Conservation (phyloP, 2,113 vertebrate genomes). For the Poeciliopsis turrubarensis region DNA sequence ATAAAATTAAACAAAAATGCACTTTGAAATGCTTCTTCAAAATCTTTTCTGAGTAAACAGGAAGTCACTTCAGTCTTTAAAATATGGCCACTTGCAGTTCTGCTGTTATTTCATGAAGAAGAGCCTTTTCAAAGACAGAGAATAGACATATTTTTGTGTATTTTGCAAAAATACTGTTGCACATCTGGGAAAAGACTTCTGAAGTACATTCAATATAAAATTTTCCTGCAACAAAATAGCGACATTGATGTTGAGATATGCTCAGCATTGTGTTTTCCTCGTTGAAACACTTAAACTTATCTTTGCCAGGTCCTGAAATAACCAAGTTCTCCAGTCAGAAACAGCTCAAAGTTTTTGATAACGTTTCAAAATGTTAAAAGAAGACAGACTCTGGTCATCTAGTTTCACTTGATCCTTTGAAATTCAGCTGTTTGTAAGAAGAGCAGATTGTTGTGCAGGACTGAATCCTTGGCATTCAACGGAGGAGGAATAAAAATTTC, state of each 20-base stretch:
- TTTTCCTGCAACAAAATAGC: constrained; percentile 31
- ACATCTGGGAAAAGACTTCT: background rate
- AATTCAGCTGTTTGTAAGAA: constrained; percentile 20
- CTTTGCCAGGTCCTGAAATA: constrained; percentile 22
- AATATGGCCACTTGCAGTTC: background rate
- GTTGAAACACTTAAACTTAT: constrained; percentile 38
- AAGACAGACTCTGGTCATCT: constrained; percentile 26
- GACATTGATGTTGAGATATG: constrained; percentile 38
- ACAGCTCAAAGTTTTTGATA: constrained; percentile 16
- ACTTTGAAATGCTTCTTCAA: background rate
- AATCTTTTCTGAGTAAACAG: too few relatives aligned
- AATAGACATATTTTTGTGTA: too few relatives aligned
- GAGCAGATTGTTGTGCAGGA: constrained; percentile 32
- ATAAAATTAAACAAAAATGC: too few relatives aligned
- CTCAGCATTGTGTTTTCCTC: constrained; percentile 26
- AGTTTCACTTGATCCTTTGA: constrained; percentile 21
- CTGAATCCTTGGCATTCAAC: constrained; percentile 30
- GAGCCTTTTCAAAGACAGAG: too few relatives aligned
- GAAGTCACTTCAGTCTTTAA: background rate
- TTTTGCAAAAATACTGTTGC: background rate
- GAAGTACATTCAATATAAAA: constrained; percentile 20
- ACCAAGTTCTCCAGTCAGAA: constrained; percentile 11
- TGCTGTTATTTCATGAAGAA: background rate
- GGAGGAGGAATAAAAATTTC: constrained; percentile 67
- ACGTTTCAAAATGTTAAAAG: background rate